Evolutionary conservation across 2,113 vertebrate species (phyloP), one percentile per base, ranked within the genome.

Genomic region (Corythoichthys intestinalis): DNA sequence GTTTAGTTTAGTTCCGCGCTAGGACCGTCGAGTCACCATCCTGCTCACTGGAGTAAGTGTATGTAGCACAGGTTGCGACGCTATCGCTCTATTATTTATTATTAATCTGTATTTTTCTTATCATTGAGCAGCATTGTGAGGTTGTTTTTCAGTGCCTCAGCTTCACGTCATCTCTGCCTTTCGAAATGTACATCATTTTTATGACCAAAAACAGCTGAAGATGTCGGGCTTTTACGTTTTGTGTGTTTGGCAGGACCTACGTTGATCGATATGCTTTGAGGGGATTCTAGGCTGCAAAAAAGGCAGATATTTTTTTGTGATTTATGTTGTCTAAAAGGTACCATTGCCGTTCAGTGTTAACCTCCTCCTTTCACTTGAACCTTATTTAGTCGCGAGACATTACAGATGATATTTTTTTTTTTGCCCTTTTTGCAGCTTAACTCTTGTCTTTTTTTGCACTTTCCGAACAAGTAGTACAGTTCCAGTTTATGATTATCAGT

Each of bases 361-460:
- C 76, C 79, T 86, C 54, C 74, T 20, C 7, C 65, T 77, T 63
- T 67, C 50, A 49, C 39, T 12, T 76, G 58, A 80, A 70, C 70
- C 75, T 78, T 77, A 56, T 71, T 75, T 77, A 72, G 65, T 64
- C n/a, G 38, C 0, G 35, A 17, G 35, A 79, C 73, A 66, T 76
- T 48, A 70, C 38, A 71, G 54, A 12, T 28, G 69, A 50, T 39
- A 12, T 71, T 69, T 47, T 35, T 37, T 28, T 61, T 44, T 44
- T 44, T 44, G 41, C 41, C 6, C 6, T 8, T 44, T 44, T 44
- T 5, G 41, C 6, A 5, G 41, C 41, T 44, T 44, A 44, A 44
- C 41, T 44, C 6, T 8, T 44, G 41, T 44, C 9, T 44, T 41
- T 41, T 44, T 44, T 44, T 14, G 56, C 35, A 58, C 13, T 14